phyloP scores from a whole-genome alignment of 1,140 invertebrate genomes.

The Ridgeia piscesae region DNA sequence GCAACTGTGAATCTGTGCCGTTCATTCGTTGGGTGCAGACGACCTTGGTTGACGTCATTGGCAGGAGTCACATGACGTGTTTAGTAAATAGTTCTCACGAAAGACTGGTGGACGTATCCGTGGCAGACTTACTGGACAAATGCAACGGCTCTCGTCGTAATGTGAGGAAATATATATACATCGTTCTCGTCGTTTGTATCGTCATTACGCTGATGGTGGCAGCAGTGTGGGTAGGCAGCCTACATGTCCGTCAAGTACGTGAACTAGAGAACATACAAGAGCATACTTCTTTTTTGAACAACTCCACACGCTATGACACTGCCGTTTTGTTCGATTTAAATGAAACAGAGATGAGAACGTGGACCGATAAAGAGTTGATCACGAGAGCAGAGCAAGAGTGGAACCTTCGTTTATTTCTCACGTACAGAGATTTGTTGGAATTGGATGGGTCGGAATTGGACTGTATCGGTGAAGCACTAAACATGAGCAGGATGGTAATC shows the following conservation, averaged over 20 bases:
- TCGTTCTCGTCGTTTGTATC: not conserved
- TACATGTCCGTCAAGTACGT: not conserved
- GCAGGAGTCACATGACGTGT: not conserved
- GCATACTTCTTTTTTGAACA: not conserved
- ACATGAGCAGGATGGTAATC: not conserved
- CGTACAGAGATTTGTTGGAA: not conserved
- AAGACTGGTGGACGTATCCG: not conserved
- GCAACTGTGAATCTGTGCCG: not conserved
- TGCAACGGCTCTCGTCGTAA: not conserved
- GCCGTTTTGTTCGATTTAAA: not conserved
- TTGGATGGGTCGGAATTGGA: not conserved
- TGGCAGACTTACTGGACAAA: not conserved
- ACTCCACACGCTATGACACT: not conserved
- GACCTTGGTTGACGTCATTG: not conserved
- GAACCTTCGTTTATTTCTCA: not conserved
- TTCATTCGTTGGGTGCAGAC: not conserved
- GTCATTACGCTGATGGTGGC: not conserved
- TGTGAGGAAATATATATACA: not conserved
- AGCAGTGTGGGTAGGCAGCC: not conserved
- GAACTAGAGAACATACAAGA: not conserved
- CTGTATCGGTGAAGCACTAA: not conserved
- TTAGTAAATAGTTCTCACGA: not conserved
- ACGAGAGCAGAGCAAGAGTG: not conserved
- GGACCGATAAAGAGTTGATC: not conserved
- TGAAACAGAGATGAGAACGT: not conserved